These are phyloP conservation scores for Pomacea maculata DNA, from an alignment of 1,140 invertebrate species.

Conservation along the genomic window DNA sequence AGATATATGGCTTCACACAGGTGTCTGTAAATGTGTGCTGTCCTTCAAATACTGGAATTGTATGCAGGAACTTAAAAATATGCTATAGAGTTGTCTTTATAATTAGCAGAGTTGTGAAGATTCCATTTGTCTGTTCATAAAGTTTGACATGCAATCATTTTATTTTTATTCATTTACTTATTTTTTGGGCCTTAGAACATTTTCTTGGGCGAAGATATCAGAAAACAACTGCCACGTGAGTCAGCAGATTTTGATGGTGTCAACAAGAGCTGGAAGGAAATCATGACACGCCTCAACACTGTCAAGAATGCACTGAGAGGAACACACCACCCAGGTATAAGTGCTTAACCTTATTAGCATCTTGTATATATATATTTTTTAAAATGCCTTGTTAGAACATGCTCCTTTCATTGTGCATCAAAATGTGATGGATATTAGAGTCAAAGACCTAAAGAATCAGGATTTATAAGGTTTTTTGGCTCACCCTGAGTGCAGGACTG, in stretches of 20 bases:
- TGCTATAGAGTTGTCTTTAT: too few species aligned
- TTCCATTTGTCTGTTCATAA: neutral
- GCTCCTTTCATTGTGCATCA: too few species aligned
- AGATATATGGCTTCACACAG: neutral
- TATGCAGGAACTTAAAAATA: too few species aligned
- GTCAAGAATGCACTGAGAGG: constrained; percentile 62
- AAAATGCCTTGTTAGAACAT: too few species aligned
- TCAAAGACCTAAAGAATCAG: too few species aligned
- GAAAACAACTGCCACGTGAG: constrained; percentile 65
- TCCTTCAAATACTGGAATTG: too few species aligned
- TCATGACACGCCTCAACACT: constrained; percentile 62
- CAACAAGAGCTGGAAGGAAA: constrained; percentile 64
- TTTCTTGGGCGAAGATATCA: constrained; percentile 66
- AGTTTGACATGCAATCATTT: neutral
- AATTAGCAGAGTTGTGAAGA: too few species aligned
- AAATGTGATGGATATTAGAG: too few species aligned
- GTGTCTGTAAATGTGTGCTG: too few species aligned
- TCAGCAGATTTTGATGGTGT: constrained; percentile 65
- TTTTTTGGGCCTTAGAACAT: constrained; percentile 58
- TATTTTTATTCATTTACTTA: constrained; percentile 2
- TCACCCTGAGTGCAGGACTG: constrained; percentile 44
- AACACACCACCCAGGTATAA: constrained; percentile 61
- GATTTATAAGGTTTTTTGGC: neutral
- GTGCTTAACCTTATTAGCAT: too few species aligned
- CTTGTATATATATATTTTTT: too few species aligned